Evolutionary conservation across 1,140 invertebrate genomes (phyloP).

Genomic region (Batillaria attramentaria): DNA sequence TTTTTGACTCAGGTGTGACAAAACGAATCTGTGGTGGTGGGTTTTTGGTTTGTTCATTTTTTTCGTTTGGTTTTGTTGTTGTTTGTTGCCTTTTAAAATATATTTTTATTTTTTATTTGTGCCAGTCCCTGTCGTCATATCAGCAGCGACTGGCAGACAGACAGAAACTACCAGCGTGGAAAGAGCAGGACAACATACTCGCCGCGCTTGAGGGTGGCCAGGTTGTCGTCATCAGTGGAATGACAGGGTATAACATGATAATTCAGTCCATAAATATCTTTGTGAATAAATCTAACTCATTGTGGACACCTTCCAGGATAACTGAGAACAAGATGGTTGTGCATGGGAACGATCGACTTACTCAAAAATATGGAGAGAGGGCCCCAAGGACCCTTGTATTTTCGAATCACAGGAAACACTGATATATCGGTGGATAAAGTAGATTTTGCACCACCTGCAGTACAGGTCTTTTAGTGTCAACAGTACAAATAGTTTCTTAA

Average conservation of each 20-base stretch:
- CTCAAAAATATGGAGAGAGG: too few relatives aligned
- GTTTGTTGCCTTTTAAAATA: background rate
- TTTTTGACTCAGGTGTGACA: background rate
- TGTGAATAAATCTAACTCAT: background rate
- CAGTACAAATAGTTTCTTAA: too few relatives aligned
- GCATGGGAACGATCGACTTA: background rate
- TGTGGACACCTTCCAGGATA: background rate
- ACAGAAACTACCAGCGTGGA: slow-evolving; percentile 83
- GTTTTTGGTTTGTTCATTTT: too few relatives aligned
- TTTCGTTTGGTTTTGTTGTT: background rate
- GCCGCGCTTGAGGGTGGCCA: slow-evolving; percentile 53
- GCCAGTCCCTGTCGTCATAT: slow-evolving; percentile 58
- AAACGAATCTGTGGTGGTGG: background rate
- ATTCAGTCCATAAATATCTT: background rate
- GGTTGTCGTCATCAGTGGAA: slow-evolving; percentile 69
- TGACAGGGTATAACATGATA: slow-evolving; percentile 69
- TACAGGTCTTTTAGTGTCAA: too few relatives aligned
- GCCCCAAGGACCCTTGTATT: too few relatives aligned
- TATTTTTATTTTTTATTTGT: background rate
- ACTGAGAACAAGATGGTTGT: background rate
- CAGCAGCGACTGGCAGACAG: slow-evolving; percentile 79
- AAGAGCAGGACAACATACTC: slow-evolving; percentile 75
- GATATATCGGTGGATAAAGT: too few relatives aligned
- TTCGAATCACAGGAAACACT: too few relatives aligned
- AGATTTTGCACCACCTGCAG: too few relatives aligned